Conservation (phyloP, 2,888 invertebrate species). For the Apodemia mormo region DNA sequence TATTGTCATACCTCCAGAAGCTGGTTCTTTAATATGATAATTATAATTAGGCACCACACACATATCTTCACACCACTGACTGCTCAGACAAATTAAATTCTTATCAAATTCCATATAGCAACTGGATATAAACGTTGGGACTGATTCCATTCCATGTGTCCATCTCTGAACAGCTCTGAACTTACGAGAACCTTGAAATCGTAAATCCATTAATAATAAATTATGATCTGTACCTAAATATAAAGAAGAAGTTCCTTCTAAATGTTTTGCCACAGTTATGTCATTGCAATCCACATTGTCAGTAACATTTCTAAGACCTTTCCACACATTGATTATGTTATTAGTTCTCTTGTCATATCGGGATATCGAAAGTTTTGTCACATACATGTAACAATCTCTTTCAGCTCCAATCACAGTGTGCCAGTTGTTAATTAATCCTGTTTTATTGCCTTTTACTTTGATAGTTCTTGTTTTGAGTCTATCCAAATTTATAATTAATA, state of each 20-base stretch:
- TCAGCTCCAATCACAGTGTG: slow-evolving; percentile 61
- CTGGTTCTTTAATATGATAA: slow-evolving; percentile 46
- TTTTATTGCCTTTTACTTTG: slow-evolving; percentile 49
- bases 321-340: slow-evolving; percentile 49
- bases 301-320: slow-evolving; percentile 47
- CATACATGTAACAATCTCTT: slow-evolving; percentile 56
- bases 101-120: slow-evolving; percentile 58
- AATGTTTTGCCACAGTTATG: slow-evolving; percentile 57
- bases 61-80: slow-evolving; percentile 72
- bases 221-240: slow-evolving; percentile 67
- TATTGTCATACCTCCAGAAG: slow-evolving; percentile 49
- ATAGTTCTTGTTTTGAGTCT: slow-evolving; percentile 57
- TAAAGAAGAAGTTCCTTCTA: slow-evolving; percentile 49
- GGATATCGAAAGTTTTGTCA: slow-evolving; percentile 53
- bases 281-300: slow-evolving; percentile 58
- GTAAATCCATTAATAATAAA: slow-evolving; percentile 61
- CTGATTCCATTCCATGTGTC: slow-evolving; percentile 79
- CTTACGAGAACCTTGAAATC: slow-evolving; percentile 48
- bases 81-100: slow-evolving; percentile 61
- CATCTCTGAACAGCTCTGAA: slow-evolving; percentile 71
- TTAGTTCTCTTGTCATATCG: slow-evolving; percentile 69
- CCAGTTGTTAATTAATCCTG: slow-evolving; percentile 61
- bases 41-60: slow-evolving; percentile 61
- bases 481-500: slow-evolving; percentile 66
- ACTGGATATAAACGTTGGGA: slow-evolving; percentile 67